Conservation (phyloP, 2,113 vertebrate genomes). For the Sander lucioperca region DNA sequence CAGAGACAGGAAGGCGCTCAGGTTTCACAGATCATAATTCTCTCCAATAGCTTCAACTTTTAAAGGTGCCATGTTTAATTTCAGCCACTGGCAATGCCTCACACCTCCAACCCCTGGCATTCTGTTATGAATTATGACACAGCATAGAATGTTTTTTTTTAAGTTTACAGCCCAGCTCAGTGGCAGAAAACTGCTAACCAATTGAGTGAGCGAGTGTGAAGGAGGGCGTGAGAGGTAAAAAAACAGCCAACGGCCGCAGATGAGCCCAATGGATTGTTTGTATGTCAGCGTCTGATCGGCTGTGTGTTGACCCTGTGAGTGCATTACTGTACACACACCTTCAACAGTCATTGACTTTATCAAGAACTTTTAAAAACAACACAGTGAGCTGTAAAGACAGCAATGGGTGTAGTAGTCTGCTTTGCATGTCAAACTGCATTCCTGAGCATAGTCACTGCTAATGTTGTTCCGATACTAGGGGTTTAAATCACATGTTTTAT, state of each 20-base stretch:
- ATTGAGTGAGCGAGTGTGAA: constrained; percentile 46
- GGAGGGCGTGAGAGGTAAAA: constrained; percentile 26
- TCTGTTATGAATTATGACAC: constrained; percentile 78
- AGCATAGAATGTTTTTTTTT: constrained; percentile 67
- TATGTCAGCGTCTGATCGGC: constrained; percentile 1
- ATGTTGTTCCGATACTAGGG: no score
- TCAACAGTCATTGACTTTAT: no score
- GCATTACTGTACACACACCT: neutral
- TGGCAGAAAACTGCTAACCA: constrained; percentile 68
- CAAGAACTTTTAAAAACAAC: no score
- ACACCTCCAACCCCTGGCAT: constrained; percentile 20
- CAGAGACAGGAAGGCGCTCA: constrained; percentile 63
- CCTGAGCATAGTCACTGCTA: no score
- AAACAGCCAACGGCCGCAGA: constrained; percentile 14
- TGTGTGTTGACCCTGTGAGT: neutral
- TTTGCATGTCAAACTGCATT: no score
- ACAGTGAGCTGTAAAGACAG: no score
- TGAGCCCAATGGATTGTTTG: constrained; percentile 24
- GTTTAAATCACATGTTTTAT: no score
- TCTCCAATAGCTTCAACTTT: constrained; percentile 71
- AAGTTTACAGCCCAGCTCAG: constrained; percentile 68
- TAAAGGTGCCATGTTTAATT: constrained; percentile 78
- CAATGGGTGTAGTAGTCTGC: no score
- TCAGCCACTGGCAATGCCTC: constrained; percentile 63
- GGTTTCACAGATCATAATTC: constrained; percentile 79